These are phyloP conservation scores for Eudasyphora cyanicolor DNA, from an alignment of 2,888 invertebrate species.

Conservation along the genomic window DNA sequence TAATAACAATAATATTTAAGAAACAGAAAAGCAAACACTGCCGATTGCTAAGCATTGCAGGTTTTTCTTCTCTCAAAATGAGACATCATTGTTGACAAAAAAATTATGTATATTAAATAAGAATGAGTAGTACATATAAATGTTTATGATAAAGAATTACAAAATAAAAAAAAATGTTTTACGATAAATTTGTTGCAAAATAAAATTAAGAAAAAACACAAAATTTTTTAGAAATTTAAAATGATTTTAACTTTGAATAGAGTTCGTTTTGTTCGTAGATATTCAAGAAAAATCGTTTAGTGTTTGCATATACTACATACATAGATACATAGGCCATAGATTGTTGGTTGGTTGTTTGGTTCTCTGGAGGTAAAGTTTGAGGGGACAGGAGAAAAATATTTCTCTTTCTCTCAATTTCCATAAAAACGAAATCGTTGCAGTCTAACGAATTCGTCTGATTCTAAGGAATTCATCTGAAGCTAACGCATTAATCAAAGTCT, in stretches of 20 bases:
- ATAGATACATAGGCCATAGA: too few relatives aligned
- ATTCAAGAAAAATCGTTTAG: constrained; percentile 57
- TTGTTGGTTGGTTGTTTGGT: too few relatives aligned
- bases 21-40: background rate
- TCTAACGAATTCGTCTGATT: too few relatives aligned
- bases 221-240: background rate
- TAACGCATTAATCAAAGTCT: too few relatives aligned
- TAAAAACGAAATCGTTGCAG: too few relatives aligned
- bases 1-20: too few relatives aligned
- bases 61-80: background rate
- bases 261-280: constrained; percentile 33
- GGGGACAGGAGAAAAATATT: background rate
- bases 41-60: constrained; percentile 40
- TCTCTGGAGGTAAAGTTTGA: constrained; percentile 29
- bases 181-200: background rate
- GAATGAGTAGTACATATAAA: background rate
- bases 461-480: too few relatives aligned
- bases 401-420: too few relatives aligned
- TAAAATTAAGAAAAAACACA: constrained; percentile 1
- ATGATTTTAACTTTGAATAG: constrained; percentile 54
- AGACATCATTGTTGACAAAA: background rate
- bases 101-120: background rate
- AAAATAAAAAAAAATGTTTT: background rate
- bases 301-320: constrained; percentile 42
- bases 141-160: background rate